phyloP scores from a whole-genome alignment of 2,113 vertebrate species.

The Anguilla japonica region DNA sequence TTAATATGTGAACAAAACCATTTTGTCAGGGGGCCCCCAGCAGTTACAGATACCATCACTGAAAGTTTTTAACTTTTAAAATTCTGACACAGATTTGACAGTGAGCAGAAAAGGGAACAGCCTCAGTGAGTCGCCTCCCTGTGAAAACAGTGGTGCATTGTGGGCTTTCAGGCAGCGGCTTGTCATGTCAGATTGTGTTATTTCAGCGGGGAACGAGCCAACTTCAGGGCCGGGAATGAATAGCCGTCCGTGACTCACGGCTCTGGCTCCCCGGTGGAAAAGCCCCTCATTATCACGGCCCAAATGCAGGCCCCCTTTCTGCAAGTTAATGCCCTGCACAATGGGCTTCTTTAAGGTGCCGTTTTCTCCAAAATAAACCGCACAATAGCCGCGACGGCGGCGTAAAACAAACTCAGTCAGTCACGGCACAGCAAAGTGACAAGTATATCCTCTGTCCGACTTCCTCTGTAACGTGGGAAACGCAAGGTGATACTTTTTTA shows the following conservation, averaged over 20 bases:
- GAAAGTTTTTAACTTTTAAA: conserved; percentile 47
- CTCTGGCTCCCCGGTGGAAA: conserved; percentile 42
- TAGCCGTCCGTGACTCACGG: conserved; percentile 55
- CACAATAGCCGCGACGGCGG: background rate
- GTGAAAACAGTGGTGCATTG: conserved; percentile 18
- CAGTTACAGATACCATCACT: conserved; percentile 52
- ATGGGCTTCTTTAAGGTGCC: background rate
- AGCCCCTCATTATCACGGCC: conserved; percentile 13
- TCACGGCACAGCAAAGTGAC: background rate
- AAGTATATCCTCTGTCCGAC: background rate
- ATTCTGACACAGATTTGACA: conserved; percentile 45
- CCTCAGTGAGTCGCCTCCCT: conserved; percentile 15
- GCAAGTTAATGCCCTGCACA: background rate
- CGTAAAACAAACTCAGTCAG: background rate
- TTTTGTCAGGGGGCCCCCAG: conserved; percentile 28
- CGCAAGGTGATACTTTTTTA: background rate
- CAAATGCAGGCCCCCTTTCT: background rate
- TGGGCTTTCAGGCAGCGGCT: conserved; percentile 40
- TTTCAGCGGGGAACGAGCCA: conserved; percentile 46
- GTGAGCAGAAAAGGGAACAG: conserved; percentile 44
- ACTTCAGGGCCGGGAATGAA: conserved; percentile 55
- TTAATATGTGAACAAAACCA: background rate
- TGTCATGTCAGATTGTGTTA: conserved; percentile 37
- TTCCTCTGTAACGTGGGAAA: background rate
- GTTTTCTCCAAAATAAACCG: background rate